Conservation (phyloP, 1,140 invertebrate species). For the Drosophila pachea region DNA sequence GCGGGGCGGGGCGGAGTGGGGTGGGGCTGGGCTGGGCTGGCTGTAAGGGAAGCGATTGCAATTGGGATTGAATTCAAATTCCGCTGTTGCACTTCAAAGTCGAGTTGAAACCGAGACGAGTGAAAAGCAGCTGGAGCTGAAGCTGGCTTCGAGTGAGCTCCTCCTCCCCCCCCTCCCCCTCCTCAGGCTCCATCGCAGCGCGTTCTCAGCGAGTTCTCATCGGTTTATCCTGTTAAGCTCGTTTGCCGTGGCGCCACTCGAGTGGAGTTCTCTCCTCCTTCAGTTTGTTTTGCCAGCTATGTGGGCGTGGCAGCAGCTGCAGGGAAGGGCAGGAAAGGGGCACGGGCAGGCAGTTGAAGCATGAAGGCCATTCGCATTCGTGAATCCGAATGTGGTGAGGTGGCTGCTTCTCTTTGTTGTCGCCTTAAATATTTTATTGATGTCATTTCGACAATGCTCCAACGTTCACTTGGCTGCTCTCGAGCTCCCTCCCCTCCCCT, state of each 20-base stretch:
- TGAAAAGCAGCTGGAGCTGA: constrained; percentile 23
- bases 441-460: constrained; percentile 67
- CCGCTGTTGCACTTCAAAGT: constrained; percentile 62
- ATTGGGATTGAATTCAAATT: constrained; percentile 72
- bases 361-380: constrained; percentile 27
- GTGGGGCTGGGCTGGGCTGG: neutral
- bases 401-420: constrained; percentile 43
- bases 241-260: constrained; percentile 31
- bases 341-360: constrained; percentile 14
- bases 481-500: neutral
- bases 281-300: constrained; percentile 37
- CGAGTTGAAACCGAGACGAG: constrained; percentile 60
- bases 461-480: constrained; percentile 57
- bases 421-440: constrained; percentile 72
- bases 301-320: constrained; percentile 1
- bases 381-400: constrained; percentile 25
- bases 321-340: neutral
- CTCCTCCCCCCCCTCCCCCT: neutral
- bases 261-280: constrained; percentile 22
- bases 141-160: constrained; percentile 12
- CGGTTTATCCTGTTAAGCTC: constrained; percentile 44
- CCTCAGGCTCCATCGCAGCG: neutral
- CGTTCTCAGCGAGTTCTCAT: constrained; percentile 33
- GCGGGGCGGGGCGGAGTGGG: neutral
- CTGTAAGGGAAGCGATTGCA: constrained; percentile 40